These are phyloP conservation scores for Bambusicola thoracicus DNA, from an alignment of 2,113 vertebrate species.

Conservation along the genomic window DNA sequence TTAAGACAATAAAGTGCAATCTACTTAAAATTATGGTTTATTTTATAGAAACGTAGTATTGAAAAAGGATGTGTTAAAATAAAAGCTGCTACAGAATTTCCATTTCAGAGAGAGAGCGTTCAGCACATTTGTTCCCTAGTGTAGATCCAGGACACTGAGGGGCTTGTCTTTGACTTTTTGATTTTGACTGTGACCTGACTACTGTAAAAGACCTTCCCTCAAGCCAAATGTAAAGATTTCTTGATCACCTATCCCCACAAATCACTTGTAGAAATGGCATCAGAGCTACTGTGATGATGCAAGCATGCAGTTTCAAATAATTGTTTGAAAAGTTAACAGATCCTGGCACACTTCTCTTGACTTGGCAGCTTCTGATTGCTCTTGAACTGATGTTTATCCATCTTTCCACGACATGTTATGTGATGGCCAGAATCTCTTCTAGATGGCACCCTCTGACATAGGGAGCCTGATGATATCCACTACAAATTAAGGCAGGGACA, in stretches of 20 bases:
- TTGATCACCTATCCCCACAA: constrained; percentile 10
- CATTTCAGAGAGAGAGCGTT: neutral
- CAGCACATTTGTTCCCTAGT: neutral
- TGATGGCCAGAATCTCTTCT: neutral
- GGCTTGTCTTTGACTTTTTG: neutral
- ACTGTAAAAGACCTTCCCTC: neutral
- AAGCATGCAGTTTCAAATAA: neutral
- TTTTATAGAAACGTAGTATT: neutral
- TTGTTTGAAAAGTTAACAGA: neutral
- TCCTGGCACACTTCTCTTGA: neutral
- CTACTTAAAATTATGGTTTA: neutral
- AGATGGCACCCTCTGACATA: neutral
- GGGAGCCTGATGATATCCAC: rapidly evolving
- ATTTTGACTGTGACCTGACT: neutral
- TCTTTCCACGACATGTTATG: neutral
- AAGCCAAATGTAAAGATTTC: constrained; percentile 10
- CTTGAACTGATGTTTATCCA: neutral
- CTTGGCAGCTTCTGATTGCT: constrained; percentile 5
- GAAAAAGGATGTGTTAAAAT: neutral
- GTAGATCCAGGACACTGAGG: neutral
- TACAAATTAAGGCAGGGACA: neutral
- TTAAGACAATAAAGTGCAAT: neutral
- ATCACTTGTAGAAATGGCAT: neutral
- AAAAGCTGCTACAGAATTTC: neutral
- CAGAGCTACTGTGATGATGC: neutral